phyloP scores from a whole-genome alignment of 1,140 invertebrate genomes.

The Pseudobourletiella spinata region DNA sequence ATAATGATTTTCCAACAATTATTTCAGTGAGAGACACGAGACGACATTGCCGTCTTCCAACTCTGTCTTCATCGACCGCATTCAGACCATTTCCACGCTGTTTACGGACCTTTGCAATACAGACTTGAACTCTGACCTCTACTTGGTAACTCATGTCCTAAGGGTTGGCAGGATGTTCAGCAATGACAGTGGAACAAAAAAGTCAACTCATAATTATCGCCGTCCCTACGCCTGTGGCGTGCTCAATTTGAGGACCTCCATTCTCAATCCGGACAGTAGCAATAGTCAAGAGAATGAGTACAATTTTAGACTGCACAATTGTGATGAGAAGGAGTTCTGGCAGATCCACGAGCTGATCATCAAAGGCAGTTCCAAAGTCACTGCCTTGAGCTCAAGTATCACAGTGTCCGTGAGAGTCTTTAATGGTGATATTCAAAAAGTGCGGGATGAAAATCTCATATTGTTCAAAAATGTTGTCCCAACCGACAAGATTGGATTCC shows the following conservation, averaged over 20 bases:
- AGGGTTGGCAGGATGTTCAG: constrained; percentile 77
- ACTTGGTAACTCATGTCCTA: constrained; percentile 78
- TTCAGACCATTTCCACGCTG: constrained; percentile 47
- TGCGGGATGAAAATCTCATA: constrained; percentile 64
- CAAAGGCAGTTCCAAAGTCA: constrained; percentile 15
- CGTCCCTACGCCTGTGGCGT: constrained; percentile 78
- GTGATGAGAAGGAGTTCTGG: constrained; percentile 84
- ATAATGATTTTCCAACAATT: constrained; percentile 38
- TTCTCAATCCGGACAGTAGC: background rate
- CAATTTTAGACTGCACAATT: constrained; percentile 65
- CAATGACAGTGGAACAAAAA: constrained; percentile 58
- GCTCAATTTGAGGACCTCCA: constrained; percentile 45
- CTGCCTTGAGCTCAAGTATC: constrained; percentile 47
- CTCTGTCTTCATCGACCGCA: constrained; percentile 54
- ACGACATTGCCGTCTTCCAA: constrained; percentile 53
- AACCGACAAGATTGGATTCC: constrained; percentile 81
- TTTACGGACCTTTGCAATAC: constrained; percentile 61
- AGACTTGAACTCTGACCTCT: constrained; percentile 71
- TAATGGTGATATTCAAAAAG: constrained; percentile 61
- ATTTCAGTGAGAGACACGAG: constrained; percentile 76
- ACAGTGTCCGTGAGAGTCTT: constrained; percentile 62
- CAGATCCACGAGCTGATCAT: constrained; percentile 81
- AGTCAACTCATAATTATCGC: constrained; percentile 53
- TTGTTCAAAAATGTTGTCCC: constrained; percentile 67
- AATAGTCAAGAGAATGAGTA: constrained; percentile 54